phyloP scores from a whole-genome alignment of 2,888 invertebrate genomes.

The Villa cingulata region DNA sequence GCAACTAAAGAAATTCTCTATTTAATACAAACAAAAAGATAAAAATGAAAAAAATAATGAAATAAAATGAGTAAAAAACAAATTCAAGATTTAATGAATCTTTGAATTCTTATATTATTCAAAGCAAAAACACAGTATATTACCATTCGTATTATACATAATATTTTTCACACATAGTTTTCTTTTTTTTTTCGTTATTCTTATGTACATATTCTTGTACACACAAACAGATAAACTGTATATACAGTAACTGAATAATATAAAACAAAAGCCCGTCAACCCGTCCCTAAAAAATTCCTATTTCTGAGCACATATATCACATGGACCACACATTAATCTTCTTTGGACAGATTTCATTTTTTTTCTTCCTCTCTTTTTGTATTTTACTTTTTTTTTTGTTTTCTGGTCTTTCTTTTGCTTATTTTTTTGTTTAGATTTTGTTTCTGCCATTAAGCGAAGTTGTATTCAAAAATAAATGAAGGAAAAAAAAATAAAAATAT shows the following conservation, averaged over 20 bases:
- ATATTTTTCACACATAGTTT: too few species aligned
- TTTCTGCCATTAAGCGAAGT: background rate
- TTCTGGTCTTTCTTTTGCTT: background rate
- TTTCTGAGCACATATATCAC: slow-evolving; percentile 2
- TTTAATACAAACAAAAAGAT: too few species aligned
- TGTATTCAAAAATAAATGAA: background rate
- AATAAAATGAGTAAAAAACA: too few species aligned
- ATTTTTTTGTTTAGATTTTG: background rate
- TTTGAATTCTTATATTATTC: too few species aligned
- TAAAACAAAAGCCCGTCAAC: background rate
- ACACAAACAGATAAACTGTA: background rate
- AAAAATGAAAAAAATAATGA: too few species aligned
- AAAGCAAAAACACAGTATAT: too few species aligned
- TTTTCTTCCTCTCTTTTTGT: background rate
- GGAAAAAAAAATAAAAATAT: background rate
- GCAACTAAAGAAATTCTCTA: too few species aligned
- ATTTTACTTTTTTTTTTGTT: too few species aligned
- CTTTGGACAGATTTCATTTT: background rate
- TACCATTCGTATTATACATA: too few species aligned
- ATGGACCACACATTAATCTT: slow-evolving; percentile 8
- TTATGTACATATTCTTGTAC: background rate
- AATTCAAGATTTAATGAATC: too few species aligned
- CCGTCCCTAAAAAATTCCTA: background rate
- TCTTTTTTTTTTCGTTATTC: too few species aligned
- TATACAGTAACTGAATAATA: background rate